Base-by-base conservation (phyloP, 2,113 vertebrate genomes). In the Podiceps cristatus region DNA sequence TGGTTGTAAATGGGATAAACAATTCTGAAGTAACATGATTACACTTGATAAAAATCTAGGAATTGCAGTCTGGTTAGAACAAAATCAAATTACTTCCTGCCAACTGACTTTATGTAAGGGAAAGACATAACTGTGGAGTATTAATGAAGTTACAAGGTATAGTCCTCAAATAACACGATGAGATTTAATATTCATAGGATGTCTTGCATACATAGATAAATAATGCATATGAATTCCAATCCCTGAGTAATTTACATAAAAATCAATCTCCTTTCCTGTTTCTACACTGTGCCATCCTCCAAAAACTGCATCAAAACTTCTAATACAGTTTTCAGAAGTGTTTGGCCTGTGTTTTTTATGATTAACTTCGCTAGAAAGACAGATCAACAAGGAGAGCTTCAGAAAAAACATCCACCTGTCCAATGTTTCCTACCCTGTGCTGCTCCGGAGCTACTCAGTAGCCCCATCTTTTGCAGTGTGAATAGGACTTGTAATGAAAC, bases 61-160 rank as follows among this genome's bases (percentile, higher is more conserved):
- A 90, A 64, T 23, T 84, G 37, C 68, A 56, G 10, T 80, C 55
- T 86, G 62, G 74, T 31, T 76, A 86, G 79, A 92, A 88, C 13
- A 86, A 86, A 86, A 88, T 73, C 44, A 67, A 92, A 67, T 83
- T 2, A 75, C 17, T 80, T 82, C 66, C 79, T 82, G 13, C 33
- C 45, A 50, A 6, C 14, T 87, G 71, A 42, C 47, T 92, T 87
- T 76, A 66, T 29, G 50, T 29, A 83, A 79, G 23, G 28, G 11
- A 69, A 88, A 93, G 42, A 37, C 10, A 12, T 58, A 85, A 93
- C 58, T 76, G 18, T 66, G 14, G 59, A 74, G 25, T 55, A 68
- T 77, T 93, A 94, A 88, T 90, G 62, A 88, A 95, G 55, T 66
- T 92, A 94, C 85, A 95, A 86, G 90, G 58, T 90, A 35, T 74